These are phyloP conservation scores for Protobothrops flavoviridis DNA, from an alignment of 2,113 vertebrate species.

Conservation along the genomic window DNA sequence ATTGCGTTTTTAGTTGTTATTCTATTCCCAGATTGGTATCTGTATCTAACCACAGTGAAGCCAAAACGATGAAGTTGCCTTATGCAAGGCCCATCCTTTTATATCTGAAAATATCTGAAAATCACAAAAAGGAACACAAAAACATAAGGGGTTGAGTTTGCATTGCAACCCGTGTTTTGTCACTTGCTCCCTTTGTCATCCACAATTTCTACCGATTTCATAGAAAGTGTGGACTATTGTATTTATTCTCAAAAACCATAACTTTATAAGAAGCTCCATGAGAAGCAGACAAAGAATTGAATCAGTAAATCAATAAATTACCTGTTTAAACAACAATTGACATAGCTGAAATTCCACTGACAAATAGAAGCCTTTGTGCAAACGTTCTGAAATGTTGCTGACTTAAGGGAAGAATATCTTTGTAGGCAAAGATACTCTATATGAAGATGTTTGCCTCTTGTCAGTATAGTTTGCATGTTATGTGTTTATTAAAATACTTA, in stretches of 20 bases:
- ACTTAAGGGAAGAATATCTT: neutral
- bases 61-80: neutral
- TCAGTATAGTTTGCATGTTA: neutral
- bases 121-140: neutral
- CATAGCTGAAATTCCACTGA: neutral
- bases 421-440: neutral
- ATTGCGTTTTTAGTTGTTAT: neutral
- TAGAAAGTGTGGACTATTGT: neutral
- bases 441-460: neutral
- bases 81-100: neutral
- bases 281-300: neutral
- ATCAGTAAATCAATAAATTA: neutral
- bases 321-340: neutral
- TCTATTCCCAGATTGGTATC: neutral
- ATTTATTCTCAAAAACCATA: neutral
- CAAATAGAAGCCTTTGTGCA: neutral
- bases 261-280: neutral
- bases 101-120: neutral
- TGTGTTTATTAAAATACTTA: neutral
- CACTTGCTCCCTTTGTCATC: neutral
- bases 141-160: neutral
- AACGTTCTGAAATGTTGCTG: neutral
- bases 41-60: neutral
- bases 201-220: neutral
- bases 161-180: neutral